These are phyloP conservation scores for Lepas anatifera DNA, from an alignment of 2,888 invertebrate species.

Conservation along the genomic window DNA sequence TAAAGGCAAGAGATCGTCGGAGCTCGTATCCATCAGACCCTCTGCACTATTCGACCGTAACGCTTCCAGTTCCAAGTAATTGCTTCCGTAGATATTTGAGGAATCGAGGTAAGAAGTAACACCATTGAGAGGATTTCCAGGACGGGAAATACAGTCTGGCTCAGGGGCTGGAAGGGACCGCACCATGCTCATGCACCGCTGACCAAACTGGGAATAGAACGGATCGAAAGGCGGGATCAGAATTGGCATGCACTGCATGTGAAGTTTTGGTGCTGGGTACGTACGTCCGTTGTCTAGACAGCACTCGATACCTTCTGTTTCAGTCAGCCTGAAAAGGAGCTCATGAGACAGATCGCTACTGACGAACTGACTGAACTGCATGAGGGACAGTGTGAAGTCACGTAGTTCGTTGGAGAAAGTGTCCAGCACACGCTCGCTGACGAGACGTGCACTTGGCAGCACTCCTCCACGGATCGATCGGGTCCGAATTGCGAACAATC, in stretches of 20 bases:
- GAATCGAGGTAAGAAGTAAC: constrained; percentile 63
- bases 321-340: constrained; percentile 22
- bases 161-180: constrained; percentile 54
- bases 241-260: constrained; percentile 23
- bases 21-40: constrained; percentile 37
- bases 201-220: constrained; percentile 22
- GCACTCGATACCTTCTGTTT: constrained; percentile 20
- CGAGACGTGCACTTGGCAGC: constrained; percentile 28
- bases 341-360: constrained; percentile 23
- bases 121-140: constrained; percentile 54
- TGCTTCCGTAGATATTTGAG: constrained; percentile 68
- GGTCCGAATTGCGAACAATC: neutral
- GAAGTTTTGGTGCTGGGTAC: neutral
- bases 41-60: constrained; percentile 49
- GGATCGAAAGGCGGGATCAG: constrained; percentile 22
- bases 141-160: constrained; percentile 45
- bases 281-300: constrained; percentile 15
- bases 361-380: constrained; percentile 24
- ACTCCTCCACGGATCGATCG: constrained; percentile 23
- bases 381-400: constrained; percentile 21
- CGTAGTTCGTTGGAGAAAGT: constrained; percentile 19
- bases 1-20: constrained; percentile 18
- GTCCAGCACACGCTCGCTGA: constrained; percentile 19
- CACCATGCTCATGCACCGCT: constrained; percentile 57
- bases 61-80: constrained; percentile 47